Conservation (phyloP, 2,113 vertebrate genomes). For the Serinus canaria region DNA sequence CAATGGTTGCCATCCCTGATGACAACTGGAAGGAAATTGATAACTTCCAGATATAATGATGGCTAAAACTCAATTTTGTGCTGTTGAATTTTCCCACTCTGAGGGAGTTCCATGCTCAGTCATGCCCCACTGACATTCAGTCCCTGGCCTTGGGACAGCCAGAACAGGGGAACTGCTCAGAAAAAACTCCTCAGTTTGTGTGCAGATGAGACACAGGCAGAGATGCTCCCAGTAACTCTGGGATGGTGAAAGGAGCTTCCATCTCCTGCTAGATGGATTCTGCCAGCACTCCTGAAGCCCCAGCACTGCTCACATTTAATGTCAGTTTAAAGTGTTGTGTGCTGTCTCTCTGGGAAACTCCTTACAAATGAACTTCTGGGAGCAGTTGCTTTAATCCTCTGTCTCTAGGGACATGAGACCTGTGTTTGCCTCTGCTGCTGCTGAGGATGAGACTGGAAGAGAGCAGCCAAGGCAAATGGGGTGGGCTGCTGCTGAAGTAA, state of each 20-base stretch:
- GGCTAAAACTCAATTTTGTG: background rate
- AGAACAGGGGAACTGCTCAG: background rate
- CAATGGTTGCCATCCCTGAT: background rate
- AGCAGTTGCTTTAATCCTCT: background rate
- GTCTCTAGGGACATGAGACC: background rate
- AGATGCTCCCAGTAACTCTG: background rate
- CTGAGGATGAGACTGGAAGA: background rate
- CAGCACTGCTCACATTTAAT: background rate
- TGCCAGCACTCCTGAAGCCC: background rate
- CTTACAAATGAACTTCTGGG: background rate
- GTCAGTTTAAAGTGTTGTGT: background rate
- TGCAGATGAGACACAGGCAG: background rate
- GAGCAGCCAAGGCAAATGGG: background rate
- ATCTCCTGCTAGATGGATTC: background rate
- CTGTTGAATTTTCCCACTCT: background rate
- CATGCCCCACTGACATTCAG: fast-evolving
- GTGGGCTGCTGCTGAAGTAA: background rate
- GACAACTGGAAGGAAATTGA: background rate
- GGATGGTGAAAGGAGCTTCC: background rate
- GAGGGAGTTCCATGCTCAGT: background rate
- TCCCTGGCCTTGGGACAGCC: background rate
- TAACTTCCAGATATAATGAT: background rate
- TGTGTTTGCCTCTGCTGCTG: background rate
- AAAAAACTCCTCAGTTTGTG: background rate
- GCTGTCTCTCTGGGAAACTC: background rate